Evolutionary conservation across 2,888 invertebrate species (phyloP), one percentile per base, ranked within the genome.

Genomic region (Hypomecis punctinalis): DNA sequence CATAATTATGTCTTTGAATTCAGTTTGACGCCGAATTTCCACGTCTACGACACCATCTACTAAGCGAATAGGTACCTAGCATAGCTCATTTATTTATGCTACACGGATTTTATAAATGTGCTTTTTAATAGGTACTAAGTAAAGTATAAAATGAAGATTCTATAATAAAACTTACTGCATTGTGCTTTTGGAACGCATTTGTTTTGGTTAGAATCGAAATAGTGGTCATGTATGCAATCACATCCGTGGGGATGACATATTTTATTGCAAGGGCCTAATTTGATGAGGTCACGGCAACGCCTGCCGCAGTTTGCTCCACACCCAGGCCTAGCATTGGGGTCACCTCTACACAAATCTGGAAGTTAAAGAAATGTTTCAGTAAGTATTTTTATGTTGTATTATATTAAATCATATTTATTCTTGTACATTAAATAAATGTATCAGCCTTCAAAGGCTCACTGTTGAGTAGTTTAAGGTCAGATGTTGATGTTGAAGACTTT

Each of bases 241-340:
- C 79, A 80, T 0, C 58, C 57, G 33, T 79, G 74, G 0, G 8
- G 5, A 7, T 63, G 46, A 49, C 77, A 81, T 37, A 70, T 54
- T 8, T 6, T 0, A 0, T 13, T 23, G 42, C 79, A 80, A 0
- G 37, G n/a, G 23, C 36, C 59, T 0, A 68, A 42, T n/a, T 65
- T 63, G 1, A 66, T 63, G 5, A 71, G 55, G 52, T 80, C 71
- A 7, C 71, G 70, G 54, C 83, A 81, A 37, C 48, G 70, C 52
- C 58, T 72, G 5, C 68, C 65, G 35, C 79, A 80, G 64, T 81
- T 79, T 0, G 71, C 53, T 6, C 81, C 79, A 61, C 79, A 79
- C 0, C 84, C 83, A 35, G 67, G 66, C 51, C 37, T 9, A 6
- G 75, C 78, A 49, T 77, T 72, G 5, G 49, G 47, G 63, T 80